These are phyloP conservation scores for Phenacoccus solenopsis DNA, from an alignment of 1,140 invertebrate species.

Conservation along the genomic window DNA sequence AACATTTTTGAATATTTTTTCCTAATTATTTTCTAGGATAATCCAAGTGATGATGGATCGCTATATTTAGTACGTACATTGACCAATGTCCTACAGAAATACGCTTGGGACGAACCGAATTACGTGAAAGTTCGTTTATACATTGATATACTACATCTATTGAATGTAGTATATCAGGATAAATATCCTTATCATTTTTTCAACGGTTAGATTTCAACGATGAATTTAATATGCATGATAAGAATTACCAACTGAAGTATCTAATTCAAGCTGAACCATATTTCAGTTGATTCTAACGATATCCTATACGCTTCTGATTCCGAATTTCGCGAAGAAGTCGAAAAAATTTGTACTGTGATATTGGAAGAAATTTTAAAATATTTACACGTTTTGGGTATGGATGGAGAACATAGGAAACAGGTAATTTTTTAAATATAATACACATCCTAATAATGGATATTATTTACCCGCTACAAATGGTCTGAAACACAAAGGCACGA, in stretches of 20 bases:
- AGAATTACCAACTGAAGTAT: no score
- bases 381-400: conserved; percentile 49
- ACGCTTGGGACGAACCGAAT: conserved; percentile 45
- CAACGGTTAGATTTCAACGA: conserved; percentile 43
- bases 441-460: no score
- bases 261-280: conserved; percentile 7
- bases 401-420: conserved; percentile 45
- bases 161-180: conserved; percentile 61
- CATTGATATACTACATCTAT: conserved; percentile 55
- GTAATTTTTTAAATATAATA: conserved; percentile 21
- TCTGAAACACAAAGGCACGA: no score
- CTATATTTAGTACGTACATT: conserved; percentile 62
- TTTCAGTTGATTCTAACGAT: conserved; percentile 81
- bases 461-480: no score
- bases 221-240: no score
- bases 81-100: conserved; percentile 57
- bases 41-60: conserved; percentile 61
- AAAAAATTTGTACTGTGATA: conserved; percentile 61
- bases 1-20: conserved; percentile 18
- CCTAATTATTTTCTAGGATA: conserved; percentile 46
- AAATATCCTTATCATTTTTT: conserved; percentile 68
- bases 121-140: conserved; percentile 46
- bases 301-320: conserved; percentile 78
- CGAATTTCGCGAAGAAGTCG: conserved; percentile 69
- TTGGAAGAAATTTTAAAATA: conserved; percentile 62